A percentile compares a stretch with the other conserved stretches of the same genome.
Evolutionary conservation across 2,888 invertebrate species (phyloP).

Genomic region (Lysandra coridon): DNA sequence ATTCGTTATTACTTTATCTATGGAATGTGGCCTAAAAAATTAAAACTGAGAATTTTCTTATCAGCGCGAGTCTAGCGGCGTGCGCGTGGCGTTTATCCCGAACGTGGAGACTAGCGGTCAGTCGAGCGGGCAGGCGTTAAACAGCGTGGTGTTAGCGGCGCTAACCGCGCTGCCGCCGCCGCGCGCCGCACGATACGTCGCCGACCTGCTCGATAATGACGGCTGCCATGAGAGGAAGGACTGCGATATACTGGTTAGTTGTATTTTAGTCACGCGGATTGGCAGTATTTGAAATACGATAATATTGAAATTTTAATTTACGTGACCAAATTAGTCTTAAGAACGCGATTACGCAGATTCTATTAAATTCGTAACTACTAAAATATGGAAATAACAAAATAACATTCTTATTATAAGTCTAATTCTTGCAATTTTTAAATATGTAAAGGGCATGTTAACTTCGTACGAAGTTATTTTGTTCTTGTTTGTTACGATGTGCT

Average conservation of each 20-base stretch:
- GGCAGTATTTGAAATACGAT: slow-evolving; percentile 6
- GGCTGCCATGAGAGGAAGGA: slow-evolving; percentile 75
- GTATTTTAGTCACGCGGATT: background rate
- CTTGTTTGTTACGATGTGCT: no score
- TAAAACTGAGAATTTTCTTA: slow-evolving; percentile 8
- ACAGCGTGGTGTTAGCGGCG: slow-evolving; percentile 85
- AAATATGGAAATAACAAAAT: no score
- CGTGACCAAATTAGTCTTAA: no score
- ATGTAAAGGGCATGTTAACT: no score
- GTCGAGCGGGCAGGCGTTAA: slow-evolving; percentile 78
- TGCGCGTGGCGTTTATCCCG: slow-evolving; percentile 86
- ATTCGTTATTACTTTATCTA: no score
- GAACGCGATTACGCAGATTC: no score
- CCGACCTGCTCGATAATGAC: slow-evolving; percentile 79
- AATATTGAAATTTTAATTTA: no score
- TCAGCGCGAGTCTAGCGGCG: slow-evolving; percentile 83
- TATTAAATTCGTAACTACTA: no score
- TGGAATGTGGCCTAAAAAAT: background rate
- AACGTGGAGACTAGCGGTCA: slow-evolving; percentile 77
- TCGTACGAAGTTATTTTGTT: no score
- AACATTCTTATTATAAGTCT: no score
- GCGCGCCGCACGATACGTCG: slow-evolving; percentile 81
- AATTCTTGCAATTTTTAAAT: no score
- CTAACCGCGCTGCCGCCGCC: slow-evolving; percentile 80
- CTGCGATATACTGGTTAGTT: slow-evolving; percentile 78